A percentile compares a stretch with the other conserved stretches of the same genome.
Evolutionary conservation across 2,797 vertebrate genomes (phyloP).

Genomic region (Darevskia nairensis): DNA sequence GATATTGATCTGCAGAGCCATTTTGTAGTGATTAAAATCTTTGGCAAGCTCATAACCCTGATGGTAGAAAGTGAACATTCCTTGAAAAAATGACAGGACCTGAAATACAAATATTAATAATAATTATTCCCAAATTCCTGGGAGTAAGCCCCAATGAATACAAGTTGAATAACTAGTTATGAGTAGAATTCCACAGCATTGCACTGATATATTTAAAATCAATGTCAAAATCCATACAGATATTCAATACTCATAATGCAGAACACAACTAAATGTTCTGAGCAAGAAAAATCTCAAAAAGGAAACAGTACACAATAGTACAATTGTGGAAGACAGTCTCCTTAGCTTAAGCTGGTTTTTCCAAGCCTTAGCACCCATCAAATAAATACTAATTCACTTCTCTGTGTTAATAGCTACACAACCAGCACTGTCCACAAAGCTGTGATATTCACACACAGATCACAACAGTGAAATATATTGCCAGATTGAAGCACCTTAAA

Average conservation of each 20-base stretch:
- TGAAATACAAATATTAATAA: conserved; percentile 66
- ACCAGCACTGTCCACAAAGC: neutral
- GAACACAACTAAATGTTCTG: neutral
- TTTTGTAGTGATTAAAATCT: conserved; percentile 98
- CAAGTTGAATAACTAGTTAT: neutral
- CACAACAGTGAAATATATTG: neutral
- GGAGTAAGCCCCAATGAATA: neutral
- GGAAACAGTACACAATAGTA: neutral
- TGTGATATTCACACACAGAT: neutral
- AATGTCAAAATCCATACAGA: neutral
- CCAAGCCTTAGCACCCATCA: neutral
- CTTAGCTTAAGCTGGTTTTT: neutral
- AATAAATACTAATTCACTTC: neutral
- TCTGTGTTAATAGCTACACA: neutral
- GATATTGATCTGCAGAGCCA: conserved; percentile 95
- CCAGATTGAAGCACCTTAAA: neutral
- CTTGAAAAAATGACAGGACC: conserved; percentile 99
- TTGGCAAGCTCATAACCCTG: conserved; percentile 97
- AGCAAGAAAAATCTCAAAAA: neutral
- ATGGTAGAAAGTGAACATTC: conserved; percentile 98
- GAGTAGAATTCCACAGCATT: neutral
- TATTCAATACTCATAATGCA: neutral
- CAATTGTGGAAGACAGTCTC: neutral
- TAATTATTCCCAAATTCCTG: neutral
- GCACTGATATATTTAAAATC: too few species aligned